These are phyloP conservation scores for Cheilosia soror DNA, from an alignment of 2,888 invertebrate genomes.

Conservation along the genomic window DNA sequence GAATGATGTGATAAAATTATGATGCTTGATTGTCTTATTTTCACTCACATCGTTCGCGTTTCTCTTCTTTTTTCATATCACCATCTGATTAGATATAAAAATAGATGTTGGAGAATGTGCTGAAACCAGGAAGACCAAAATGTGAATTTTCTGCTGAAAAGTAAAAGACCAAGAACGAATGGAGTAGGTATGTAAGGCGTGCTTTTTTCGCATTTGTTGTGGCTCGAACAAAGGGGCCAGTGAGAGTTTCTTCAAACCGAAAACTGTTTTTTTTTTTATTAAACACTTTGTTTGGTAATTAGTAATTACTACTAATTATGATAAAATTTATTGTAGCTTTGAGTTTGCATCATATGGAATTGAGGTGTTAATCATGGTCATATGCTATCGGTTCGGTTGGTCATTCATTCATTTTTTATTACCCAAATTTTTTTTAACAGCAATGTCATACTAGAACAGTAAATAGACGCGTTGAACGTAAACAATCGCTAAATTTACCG, in stretches of 20 bases:
- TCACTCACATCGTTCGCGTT: background rate
- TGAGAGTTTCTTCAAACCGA: background rate
- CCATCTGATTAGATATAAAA: conserved; percentile 14
- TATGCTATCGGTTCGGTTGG: too few relatives aligned
- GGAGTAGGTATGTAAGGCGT: background rate
- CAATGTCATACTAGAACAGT: too few relatives aligned
- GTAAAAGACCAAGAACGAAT: conserved; percentile 14
- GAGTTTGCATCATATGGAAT: too few relatives aligned
- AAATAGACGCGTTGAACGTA: too few relatives aligned
- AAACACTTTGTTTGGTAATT: background rate
- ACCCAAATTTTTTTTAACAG: too few relatives aligned
- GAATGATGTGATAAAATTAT: background rate
- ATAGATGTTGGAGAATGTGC: conserved; percentile 15
- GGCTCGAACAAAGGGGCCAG: background rate
- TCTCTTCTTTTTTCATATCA: background rate
- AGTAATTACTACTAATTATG: background rate
- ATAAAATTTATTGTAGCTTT: too few relatives aligned
- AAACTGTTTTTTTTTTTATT: background rate
- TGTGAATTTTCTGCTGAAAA: conserved; percentile 12
- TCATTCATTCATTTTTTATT: too few relatives aligned
- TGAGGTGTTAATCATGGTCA: too few relatives aligned
- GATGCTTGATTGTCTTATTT: background rate
- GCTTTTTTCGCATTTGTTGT: background rate
- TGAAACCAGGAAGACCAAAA: conserved; percentile 4
- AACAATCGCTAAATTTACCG: too few relatives aligned